A percentile compares a stretch with the other conserved stretches of the same genome.
phyloP scores from a whole-genome alignment of 2,888 invertebrate species.

The Phyto melanocephala region DNA sequence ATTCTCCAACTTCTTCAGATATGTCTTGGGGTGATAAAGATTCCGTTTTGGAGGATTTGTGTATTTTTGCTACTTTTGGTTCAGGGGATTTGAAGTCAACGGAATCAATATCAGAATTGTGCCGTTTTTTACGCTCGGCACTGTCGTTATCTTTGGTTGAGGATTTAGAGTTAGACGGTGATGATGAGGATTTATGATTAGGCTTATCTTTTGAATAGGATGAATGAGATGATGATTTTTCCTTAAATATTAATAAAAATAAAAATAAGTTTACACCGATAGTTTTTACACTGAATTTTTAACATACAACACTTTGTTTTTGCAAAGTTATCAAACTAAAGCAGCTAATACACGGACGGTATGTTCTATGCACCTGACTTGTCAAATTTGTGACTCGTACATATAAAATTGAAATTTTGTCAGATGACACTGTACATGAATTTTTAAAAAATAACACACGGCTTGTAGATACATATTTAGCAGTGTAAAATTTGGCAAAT shows the following conservation, averaged over 20 bases:
- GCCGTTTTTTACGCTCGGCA: constrained; percentile 56
- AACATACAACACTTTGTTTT: no score
- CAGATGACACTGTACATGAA: no score
- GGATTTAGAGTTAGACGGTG: constrained; percentile 53
- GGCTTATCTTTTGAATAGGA: constrained; percentile 65
- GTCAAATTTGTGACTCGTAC: no score
- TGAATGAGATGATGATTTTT: constrained; percentile 10
- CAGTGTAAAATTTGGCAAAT: no score
- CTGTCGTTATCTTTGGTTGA: constrained; percentile 57
- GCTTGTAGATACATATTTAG: no score
- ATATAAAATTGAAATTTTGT: no score
- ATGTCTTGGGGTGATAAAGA: background rate
- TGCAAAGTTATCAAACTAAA: no score
- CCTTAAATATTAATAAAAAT: constrained; percentile 17
- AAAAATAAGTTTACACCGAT: no score
- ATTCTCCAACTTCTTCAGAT: constrained; percentile 72
- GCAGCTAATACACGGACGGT: no score
- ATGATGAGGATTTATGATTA: constrained; percentile 49
- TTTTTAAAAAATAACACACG: no score
- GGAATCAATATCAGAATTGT: constrained; percentile 60
- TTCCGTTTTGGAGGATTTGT: constrained; percentile 37
- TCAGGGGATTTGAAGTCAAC: constrained; percentile 66
- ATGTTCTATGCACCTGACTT: no score
- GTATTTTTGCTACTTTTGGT: constrained; percentile 65
- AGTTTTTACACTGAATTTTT: no score